These are phyloP conservation scores for Andinoacara biseriatus DNA, from an alignment of 2,113 vertebrate species.

Conservation along the genomic window DNA sequence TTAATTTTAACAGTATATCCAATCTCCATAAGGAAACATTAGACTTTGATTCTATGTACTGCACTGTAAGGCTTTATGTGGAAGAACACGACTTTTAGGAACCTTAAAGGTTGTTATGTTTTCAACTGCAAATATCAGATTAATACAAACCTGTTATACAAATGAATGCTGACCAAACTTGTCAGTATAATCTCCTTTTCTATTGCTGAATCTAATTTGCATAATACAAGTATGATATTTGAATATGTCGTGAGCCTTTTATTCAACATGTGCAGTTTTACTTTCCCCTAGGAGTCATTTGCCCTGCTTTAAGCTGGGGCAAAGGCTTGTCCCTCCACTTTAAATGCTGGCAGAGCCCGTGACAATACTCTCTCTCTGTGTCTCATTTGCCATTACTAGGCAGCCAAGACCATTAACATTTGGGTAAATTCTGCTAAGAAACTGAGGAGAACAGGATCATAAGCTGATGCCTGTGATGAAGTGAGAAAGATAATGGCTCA, in stretches of 20 bases:
- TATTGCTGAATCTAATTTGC: conserved; percentile 34
- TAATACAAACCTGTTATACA: conserved; percentile 2
- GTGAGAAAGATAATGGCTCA: conserved; percentile 67
- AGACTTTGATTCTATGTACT: background rate
- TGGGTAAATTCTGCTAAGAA: conserved; percentile 46
- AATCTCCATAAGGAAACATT: background rate
- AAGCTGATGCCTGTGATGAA: conserved; percentile 51
- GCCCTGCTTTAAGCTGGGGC: conserved; percentile 38
- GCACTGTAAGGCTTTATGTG: background rate
- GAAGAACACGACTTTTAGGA: background rate
- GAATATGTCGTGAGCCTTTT: conserved; percentile 45
- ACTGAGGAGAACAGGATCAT: conserved; percentile 25
- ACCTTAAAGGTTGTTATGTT: background rate
- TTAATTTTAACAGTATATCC: background rate
- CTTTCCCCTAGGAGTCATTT: conserved; percentile 10
- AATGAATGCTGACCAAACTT: conserved; percentile 5
- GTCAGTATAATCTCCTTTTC: background rate
- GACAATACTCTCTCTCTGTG: conserved; percentile 29
- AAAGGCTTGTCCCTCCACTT: conserved; percentile 46
- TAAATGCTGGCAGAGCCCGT: conserved; percentile 44
- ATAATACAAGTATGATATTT: conserved; percentile 31
- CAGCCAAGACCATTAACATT: conserved; percentile 59
- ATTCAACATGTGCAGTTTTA: background rate
- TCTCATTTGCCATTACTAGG: background rate
- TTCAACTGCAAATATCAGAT: background rate